Base-by-base conservation (phyloP, 2,797 vertebrate genomes). In the Erpetoichthys calabaricus region DNA sequence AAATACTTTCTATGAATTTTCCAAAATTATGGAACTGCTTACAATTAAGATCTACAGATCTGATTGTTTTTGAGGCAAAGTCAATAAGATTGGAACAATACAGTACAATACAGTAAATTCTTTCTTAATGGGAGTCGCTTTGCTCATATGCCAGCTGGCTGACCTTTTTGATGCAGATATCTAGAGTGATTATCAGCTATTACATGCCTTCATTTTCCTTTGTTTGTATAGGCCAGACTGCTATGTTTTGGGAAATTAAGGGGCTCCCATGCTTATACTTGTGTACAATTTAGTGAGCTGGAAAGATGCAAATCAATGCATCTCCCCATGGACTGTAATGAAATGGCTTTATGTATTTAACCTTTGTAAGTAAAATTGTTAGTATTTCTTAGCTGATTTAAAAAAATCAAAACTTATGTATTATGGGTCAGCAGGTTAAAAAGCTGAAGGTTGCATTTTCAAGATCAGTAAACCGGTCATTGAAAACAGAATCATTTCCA, bases 341-440 rank as follows among this genome's bases (percentile, higher is more conserved):
- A 71, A 69, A 59, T 66, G 60, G 61, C 66, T 68, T 62, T 69
- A 67, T 64, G 64, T 68, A 58, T 67, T 71, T 71, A 69, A 71
- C 69, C 71, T 73, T 62, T 70, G 50, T 60, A 65, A 57, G 61
- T 60, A 53, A 58, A 60, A 62, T 58, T 62, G 57, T 45, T 59
- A 56, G 57, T 51, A 55, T 57, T 66, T 68, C 63, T 62, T 62
- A 68, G 64, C 52, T 55, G 60, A 8, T 56, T 56, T 57, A 53
- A 52, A 70, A 64, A 67, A 63, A 56, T 60, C 59, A 62, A 50
- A 45, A 62, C 25, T 65, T 70, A 67, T 65, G 65, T 67, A 64
- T 70, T 67, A 70, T 70, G 65, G 63, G 65, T 64, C 55, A 55
- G n/a, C 58, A 44, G 61, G 67, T 69, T 66, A 66, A 65, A 71